Conservation (phyloP, 2,888 invertebrate species). For the Dolichomitus sp. region DNA sequence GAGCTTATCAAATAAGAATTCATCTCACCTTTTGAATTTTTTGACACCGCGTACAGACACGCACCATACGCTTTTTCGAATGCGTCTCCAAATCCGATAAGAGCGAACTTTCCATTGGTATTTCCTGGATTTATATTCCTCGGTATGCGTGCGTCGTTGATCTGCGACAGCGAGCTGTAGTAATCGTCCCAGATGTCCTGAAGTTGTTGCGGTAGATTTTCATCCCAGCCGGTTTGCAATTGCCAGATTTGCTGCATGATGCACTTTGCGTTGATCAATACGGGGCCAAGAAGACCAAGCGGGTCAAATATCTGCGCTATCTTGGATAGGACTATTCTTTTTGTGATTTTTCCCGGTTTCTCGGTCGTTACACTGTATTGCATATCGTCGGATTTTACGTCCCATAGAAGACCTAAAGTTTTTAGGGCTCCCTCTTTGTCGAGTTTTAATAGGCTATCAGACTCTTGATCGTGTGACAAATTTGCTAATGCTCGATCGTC, state of each 20-base stretch:
- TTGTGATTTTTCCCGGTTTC: slow-evolving; percentile 14
- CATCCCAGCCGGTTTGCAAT: slow-evolving; percentile 38
- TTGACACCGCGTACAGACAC: slow-evolving; percentile 59
- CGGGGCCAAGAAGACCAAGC: slow-evolving; percentile 53
- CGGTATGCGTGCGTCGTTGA: slow-evolving; percentile 43
- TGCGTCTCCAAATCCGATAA: slow-evolving; percentile 71
- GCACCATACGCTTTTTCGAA: slow-evolving; percentile 70
- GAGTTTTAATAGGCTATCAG: slow-evolving; percentile 48
- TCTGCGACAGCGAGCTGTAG: slow-evolving; percentile 37
- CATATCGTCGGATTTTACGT: slow-evolving; percentile 43
- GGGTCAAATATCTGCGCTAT: slow-evolving; percentile 62
- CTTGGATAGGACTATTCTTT: slow-evolving; percentile 47
- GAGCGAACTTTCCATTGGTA: slow-evolving; percentile 4
- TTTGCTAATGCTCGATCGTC: slow-evolving; percentile 9
- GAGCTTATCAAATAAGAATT: slow-evolving; percentile 9
- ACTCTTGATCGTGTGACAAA: slow-evolving; percentile 10
- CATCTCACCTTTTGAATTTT: not conserved
- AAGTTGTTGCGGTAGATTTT: slow-evolving; percentile 13
- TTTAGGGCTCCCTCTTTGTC: slow-evolving; percentile 51
- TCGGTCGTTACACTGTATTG: slow-evolving; percentile 48
- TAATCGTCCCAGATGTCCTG: slow-evolving; percentile 41
- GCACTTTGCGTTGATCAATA: slow-evolving; percentile 47
- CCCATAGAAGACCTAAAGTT: slow-evolving; percentile 60
- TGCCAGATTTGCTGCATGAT: slow-evolving; percentile 53
- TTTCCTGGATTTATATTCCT: slow-evolving; percentile 33